Conservation (phyloP, 1,140 invertebrate species). For the Euura lappo region DNA sequence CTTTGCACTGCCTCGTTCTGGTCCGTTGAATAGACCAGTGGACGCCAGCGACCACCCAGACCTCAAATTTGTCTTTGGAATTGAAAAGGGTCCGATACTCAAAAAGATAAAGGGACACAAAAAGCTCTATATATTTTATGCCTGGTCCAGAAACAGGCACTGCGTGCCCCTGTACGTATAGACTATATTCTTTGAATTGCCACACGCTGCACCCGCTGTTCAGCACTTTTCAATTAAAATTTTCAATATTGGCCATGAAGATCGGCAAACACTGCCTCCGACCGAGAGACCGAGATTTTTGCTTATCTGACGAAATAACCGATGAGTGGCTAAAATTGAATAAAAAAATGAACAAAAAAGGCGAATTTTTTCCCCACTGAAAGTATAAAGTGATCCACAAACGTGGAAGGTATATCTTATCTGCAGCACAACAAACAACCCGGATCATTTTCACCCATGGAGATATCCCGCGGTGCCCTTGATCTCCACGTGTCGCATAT, state of each 20-base stretch:
- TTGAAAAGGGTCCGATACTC: background rate
- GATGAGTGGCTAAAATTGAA: background rate
- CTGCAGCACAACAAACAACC: background rate
- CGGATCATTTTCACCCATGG: background rate
- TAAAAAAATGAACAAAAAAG: background rate
- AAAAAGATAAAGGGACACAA: background rate
- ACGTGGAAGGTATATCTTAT: no score
- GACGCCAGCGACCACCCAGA: background rate
- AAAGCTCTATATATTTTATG: background rate
- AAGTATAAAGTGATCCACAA: no score
- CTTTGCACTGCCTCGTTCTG: background rate
- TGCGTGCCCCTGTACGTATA: no score
- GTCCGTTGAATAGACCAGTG: background rate
- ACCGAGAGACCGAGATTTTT: background rate
- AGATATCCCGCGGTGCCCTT: no score
- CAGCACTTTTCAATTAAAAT: background rate
- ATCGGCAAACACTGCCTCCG: background rate
- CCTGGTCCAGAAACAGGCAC: no score
- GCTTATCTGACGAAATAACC: background rate
- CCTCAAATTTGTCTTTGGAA: conserved; percentile 2
- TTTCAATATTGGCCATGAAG: background rate
- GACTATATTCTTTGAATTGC: no score
- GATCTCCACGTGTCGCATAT: no score
- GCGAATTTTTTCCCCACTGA: background rate
- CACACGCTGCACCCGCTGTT: no score